phyloP scores from a whole-genome alignment of 2,113 vertebrate species.

The Shinisaurus crocodilurus region DNA sequence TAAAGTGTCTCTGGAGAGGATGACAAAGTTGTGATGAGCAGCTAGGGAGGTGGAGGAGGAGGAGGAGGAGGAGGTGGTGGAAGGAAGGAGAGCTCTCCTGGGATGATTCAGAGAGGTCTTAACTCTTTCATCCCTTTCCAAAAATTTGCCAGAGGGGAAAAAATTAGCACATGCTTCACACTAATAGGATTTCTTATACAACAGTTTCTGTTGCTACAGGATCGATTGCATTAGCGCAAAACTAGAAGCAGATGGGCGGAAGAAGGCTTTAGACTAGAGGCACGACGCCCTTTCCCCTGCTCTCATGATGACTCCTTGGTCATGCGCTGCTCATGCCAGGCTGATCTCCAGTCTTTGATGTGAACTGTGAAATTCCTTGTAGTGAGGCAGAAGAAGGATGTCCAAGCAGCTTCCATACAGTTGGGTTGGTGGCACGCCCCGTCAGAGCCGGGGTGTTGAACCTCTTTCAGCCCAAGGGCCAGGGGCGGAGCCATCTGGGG shows the following conservation, averaged over 20 bases:
- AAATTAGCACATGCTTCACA: not conserved
- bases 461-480: not conserved
- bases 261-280: not conserved
- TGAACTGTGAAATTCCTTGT: not conserved
- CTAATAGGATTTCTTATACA: not conserved
- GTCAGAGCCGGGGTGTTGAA: not conserved
- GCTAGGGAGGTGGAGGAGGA: not conserved
- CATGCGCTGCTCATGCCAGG: not conserved
- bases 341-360: not conserved
- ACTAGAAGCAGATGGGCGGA: not conserved
- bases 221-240: not conserved
- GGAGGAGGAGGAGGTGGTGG: not conserved
- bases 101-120: not conserved
- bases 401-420: too few relatives aligned
- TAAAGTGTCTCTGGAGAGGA: not conserved
- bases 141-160: not conserved
- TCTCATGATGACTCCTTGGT: not conserved
- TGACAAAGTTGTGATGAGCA: not conserved
- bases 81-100: not conserved
- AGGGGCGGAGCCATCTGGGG: too few relatives aligned
- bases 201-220: constrained; percentile 4
- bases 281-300: not conserved
- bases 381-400: not conserved
- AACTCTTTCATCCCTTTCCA: not conserved
- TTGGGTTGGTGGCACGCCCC: too few relatives aligned